A percentile compares a stretch with the other conserved stretches of the same genome.
Conservation (phyloP, 2,797 vertebrate genomes). For the Fratercula arctica region DNA sequence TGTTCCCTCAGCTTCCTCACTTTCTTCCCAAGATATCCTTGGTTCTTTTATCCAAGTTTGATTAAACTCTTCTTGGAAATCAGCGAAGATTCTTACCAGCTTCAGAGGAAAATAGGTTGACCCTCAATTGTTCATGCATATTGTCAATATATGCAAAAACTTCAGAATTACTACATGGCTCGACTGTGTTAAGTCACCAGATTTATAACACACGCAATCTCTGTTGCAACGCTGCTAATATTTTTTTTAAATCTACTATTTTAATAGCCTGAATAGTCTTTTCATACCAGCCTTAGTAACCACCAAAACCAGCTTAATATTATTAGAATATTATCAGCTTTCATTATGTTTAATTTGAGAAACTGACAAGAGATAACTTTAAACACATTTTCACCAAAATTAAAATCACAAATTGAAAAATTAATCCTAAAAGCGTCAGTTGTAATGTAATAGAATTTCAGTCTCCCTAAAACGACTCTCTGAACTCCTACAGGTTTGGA, state of each 20-base stretch:
- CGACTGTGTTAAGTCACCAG: not conserved
- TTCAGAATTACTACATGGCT: not conserved
- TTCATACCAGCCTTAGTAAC: conserved; percentile 45
- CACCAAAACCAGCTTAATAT: conserved; percentile 67
- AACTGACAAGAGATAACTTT: conserved; percentile 70
- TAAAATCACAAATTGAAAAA: conserved; percentile 75
- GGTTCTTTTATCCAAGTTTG: not conserved
- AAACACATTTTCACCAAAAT: conserved; percentile 73
- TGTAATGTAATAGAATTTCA: conserved; percentile 68
- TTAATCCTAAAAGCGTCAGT: conserved; percentile 68
- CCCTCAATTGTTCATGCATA: not conserved
- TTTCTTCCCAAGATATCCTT: not conserved
- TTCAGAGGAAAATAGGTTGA: not conserved
- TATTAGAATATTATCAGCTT: conserved; percentile 73
- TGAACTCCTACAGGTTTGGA: conserved; percentile 14
- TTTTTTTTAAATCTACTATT: conserved; percentile 60
- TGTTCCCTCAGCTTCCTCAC: not conserved
- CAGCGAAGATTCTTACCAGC: not conserved
- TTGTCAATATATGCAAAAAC: not conserved
- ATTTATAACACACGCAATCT: not conserved
- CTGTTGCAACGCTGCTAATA: conserved; percentile 21
- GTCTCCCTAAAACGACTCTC: conserved; percentile 51
- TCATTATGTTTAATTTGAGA: conserved; percentile 75
- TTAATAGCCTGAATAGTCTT: conserved; percentile 60
- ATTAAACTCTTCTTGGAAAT: not conserved